A percentile compares a stretch with the other conserved stretches of the same genome.
Conservation (phyloP, 2,888 invertebrate genomes). For the Netelia virgata region DNA sequence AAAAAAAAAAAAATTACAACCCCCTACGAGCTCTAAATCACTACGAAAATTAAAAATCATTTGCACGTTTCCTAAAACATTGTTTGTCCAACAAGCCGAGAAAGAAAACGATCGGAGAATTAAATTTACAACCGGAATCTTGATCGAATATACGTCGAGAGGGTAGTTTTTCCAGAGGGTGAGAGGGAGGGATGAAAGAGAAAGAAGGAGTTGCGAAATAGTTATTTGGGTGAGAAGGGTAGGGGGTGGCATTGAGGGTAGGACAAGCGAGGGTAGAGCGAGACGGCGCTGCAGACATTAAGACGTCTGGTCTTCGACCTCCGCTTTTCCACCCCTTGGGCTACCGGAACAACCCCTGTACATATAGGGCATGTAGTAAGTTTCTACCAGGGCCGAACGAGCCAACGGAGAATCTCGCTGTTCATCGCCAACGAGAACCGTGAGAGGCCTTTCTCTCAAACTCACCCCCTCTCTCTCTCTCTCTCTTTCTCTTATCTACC, state of each 20-base stretch:
- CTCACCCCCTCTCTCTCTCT: conserved; percentile 32
- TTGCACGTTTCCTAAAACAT: neutral
- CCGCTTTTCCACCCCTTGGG: conserved; percentile 71
- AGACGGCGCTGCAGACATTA: conserved; percentile 81
- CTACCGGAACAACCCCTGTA: conserved; percentile 40
- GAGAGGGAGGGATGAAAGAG: neutral
- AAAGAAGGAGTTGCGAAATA: conserved; percentile 30
- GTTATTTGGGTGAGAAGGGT: conserved; percentile 48
- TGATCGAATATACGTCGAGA: conserved; percentile 59
- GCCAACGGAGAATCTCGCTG: conserved; percentile 39
- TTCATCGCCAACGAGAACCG: conserved; percentile 19
- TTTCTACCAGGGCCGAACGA: conserved; percentile 53
- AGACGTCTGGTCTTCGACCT: conserved; percentile 84
- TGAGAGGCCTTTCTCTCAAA: neutral
- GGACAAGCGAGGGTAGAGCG: conserved; percentile 54
- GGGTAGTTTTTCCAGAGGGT: neutral
- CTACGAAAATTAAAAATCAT: neutral
- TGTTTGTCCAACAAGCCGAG: neutral
- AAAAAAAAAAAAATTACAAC: too few species aligned
- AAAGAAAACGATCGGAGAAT: conserved; percentile 39
- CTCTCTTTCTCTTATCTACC: conserved; percentile 54
- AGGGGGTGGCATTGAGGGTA: conserved; percentile 26
- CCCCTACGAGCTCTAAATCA: too few species aligned
- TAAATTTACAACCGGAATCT: conserved; percentile 53
- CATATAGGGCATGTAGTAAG: conserved; percentile 46